Evolutionary conservation across 2,888 invertebrate species (phyloP), one percentile per base, ranked within the genome.

Genomic region (Oeneis ivallda): DNA sequence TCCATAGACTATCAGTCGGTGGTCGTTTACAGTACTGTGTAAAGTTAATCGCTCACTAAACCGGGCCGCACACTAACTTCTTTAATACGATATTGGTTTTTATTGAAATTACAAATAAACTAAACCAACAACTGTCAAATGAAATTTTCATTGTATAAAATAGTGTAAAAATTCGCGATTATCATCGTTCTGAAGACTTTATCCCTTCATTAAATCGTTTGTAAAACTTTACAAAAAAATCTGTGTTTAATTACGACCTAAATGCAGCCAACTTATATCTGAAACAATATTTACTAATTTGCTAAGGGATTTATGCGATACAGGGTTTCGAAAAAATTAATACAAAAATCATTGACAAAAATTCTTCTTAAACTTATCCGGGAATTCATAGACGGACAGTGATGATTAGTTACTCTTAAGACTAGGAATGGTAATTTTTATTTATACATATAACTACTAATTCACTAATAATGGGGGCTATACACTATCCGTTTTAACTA

Each of bases 231-330:
- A 37, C 32, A 37, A 56, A 60, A 37, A 41, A 39, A 10, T 52
- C 4, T 15, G 17, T 17, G 26, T 17, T n/a, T n/a, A 45, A 13
- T 13, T 7, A 19, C 8, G 43, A 54, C 8, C 10, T n/a, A 19
- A 13, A 45, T 37, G 50, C 49, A 61, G 56, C 11, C 10, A 53
- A 54, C 57, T 64, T 62, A 83, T 79, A 80, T 81, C 85, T 80
- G 82, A 81, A 80, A 79, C 72, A 69, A 78, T 76, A 76, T 77
- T 61, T 75, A 82, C 89, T 91, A 91, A 85, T 79, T 85, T 79
- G 89, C 91, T 91, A 91, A 86, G 87, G 91, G 90, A 77, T 81
- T 85, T 89, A 89, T 84, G 79, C 73, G 76, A 78, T 87, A 86
- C 91, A 91, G 91, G 91, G 91, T 82, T 81, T 89, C 80, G 32